A percentile compares a stretch with the other conserved stretches of the same genome.
Evolutionary conservation across 2,797 vertebrate genomes (phyloP).

Genomic region (Scolopax rusticola): DNA sequence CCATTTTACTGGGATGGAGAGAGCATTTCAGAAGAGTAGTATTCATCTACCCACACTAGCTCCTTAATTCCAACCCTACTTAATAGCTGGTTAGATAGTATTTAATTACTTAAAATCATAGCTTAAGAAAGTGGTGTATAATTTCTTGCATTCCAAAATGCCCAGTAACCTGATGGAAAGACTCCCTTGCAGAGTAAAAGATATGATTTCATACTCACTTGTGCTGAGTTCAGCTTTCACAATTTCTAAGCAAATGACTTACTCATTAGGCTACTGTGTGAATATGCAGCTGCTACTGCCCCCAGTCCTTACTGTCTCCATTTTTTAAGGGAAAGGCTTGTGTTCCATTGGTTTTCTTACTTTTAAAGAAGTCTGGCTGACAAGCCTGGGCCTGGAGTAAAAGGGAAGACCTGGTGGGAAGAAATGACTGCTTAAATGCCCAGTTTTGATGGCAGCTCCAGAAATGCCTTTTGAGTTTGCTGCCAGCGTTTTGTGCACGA

Average conservation of each 20-base stretch:
- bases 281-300: not conserved
- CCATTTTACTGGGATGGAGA: not conserved
- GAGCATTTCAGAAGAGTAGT: not conserved
- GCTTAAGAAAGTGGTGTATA: not conserved
- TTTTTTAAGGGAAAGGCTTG: not conserved
- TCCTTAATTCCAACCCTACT: not conserved
- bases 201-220: not conserved
- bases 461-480: not conserved
- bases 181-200: not conserved
- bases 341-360: not conserved
- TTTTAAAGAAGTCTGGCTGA: not conserved
- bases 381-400: not conserved
- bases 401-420: not conserved
- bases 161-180: not conserved
- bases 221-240: not conserved
- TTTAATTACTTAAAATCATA: not conserved
- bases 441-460: not conserved
- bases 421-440: not conserved
- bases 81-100: not conserved
- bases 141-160: not conserved
- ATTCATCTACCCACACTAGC: not conserved
- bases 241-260: not conserved
- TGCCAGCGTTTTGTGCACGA: not conserved
- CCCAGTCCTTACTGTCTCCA: not conserved
- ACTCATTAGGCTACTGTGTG: not conserved